Base-by-base conservation (phyloP, 1,140 invertebrate species). In the Sesamia nonagrioides region DNA sequence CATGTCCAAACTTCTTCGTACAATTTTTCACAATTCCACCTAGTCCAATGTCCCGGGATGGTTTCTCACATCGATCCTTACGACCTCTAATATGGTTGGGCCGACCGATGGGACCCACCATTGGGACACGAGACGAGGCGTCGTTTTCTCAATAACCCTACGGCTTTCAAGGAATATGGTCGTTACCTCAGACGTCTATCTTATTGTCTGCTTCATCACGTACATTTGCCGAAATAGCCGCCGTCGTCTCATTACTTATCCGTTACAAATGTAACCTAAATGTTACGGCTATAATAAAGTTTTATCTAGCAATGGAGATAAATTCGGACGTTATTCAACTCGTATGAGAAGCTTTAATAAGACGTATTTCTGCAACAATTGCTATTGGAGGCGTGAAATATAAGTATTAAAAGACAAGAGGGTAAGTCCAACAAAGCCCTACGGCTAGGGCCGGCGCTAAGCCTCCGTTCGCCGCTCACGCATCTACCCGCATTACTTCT, bases 401-500 rank as follows among this genome's bases (percentile, higher is more conserved):
- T 91, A 91, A 88, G 89, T 89, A 89, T 88, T 91, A 89, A 88
- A 87, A 89, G 90, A 88, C 86, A 84, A 83, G 86, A 85, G 83
- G 81, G 84, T 90, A 91, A 93, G 89, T 86, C 89, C 85, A 75
- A 85, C 79, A 85, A 91, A 92, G 89, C 88, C 86, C 84, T 86
- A 83, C 83, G 86, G 88, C 79, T 75, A 85, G 86, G 82, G 80
- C 75, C 48, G 73, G 81, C 79, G 72, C 83, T 90, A 92, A 91
- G 89, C 91, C 82, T 78, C 60, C 77, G 79, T 83, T 84, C 83
- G 81, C 84, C 88, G 86, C 86, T 86, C 91, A 93, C 92, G 92
- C 92, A 93, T 88, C 87, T 77, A 85, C 88, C 88, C 89, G 92
- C 89, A 92, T 94, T 94, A 94, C 87, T 87, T 88, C 90, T 94